Evolutionary conservation across 2,888 invertebrate genomes (phyloP), one percentile per base, ranked within the genome.

Genomic region (Adelphocoris suturalis): DNA sequence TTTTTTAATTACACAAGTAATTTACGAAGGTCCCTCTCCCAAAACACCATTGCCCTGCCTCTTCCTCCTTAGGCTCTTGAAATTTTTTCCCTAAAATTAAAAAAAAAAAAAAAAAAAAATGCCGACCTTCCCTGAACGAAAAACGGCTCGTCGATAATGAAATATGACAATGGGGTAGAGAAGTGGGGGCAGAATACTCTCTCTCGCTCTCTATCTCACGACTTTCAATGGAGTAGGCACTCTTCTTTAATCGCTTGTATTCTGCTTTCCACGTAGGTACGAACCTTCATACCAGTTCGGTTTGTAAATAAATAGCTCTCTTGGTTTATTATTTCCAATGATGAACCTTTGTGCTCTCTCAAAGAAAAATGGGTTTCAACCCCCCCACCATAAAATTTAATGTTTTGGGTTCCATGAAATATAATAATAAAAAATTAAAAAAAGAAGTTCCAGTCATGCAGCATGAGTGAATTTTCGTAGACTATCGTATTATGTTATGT

Each of bases 1-100:
- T 82, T 82, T 82, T 82, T 82, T 82, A 82, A 82, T 82, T 82
- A 82, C 82, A 82, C 82, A 82, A 82, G 82, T 52, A 82, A 82
- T 82, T 82, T 82, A 82, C 82, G 27, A 48, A 52, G 48, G 80
- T 19, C 28, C 78, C 78, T 78, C 78, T 46, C 19, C 37, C 19
- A 47, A 19, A 47, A 78, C 78, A 46, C 37, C 78, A 78, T 14
- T 78, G 46, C 12, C 37, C 78, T 46, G 13, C 46, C 46, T 19
- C 28, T 13, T 13, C 76, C 28, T 14, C 28, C 76, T 12, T 46
- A 5, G 28, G 37, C 76, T 13, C 47, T 81, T 48, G 76, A 76
- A 76, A 47, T 81, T 82, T 37, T 37, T 37, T 52, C 23, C 47
- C 27, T 19, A 82, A 82, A 82, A 82, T n/a, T 82, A 11, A 52